Percentiles rank a stretch among this genome's conserved stretches.
phyloP scores from a whole-genome alignment of 2,888 invertebrate species.

The Xanthorhoe spadicearia region DNA sequence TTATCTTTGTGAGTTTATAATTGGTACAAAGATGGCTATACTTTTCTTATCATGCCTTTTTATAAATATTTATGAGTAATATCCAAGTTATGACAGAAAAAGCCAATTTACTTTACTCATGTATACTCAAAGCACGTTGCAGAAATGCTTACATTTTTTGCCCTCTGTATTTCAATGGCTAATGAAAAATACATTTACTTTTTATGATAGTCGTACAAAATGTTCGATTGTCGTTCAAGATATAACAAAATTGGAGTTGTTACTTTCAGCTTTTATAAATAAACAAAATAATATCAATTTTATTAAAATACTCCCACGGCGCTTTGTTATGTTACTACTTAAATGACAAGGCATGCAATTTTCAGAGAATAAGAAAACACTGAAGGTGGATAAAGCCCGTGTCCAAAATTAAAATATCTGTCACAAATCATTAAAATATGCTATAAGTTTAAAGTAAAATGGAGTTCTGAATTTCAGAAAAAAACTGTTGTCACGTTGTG shows the following conservation, averaged over 20 bases:
- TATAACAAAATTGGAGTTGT: conserved; percentile 27
- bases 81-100: conserved; percentile 32
- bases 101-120: conserved; percentile 38
- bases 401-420: not conserved
- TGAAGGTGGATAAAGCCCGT: too few relatives aligned
- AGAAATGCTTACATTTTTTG: conserved; percentile 37
- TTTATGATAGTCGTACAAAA: conserved; percentile 33
- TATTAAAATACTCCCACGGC: not conserved
- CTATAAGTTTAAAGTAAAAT: too few relatives aligned
- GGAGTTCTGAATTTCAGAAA: too few relatives aligned
- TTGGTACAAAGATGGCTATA: not conserved
- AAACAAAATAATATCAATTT: not conserved
- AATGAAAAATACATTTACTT: conserved; percentile 40
- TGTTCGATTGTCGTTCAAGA: conserved; percentile 36
- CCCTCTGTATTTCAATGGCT: conserved; percentile 37
- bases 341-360: not conserved
- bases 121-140: conserved; percentile 35
- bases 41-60: not conserved
- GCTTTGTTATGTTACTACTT: not conserved
- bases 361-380: too few relatives aligned
- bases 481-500: too few relatives aligned
- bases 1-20: not conserved
- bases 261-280: conserved; percentile 10
- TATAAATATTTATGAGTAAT: conserved; percentile 22
- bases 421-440: too few relatives aligned